Evolutionary conservation across 2,888 invertebrate species (phyloP).

Genomic region (Chrysolina americana): DNA sequence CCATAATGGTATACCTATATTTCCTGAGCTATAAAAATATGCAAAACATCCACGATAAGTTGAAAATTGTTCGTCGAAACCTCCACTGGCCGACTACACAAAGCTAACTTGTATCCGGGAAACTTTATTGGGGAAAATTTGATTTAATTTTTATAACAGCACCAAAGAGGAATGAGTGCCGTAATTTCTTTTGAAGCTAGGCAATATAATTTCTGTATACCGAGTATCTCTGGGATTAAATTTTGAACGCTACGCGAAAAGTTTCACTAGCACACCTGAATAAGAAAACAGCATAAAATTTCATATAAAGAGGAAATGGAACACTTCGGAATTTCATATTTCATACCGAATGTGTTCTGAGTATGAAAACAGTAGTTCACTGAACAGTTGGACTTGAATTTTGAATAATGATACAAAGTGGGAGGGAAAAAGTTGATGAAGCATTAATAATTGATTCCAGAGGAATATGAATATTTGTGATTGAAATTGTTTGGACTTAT

Average conservation of each 20-base stretch:
- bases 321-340: slow-evolving; percentile 45
- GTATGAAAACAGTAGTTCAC: slow-evolving; percentile 16
- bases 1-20: not conserved
- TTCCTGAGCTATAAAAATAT: slow-evolving; percentile 31
- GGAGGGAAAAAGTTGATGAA: not conserved
- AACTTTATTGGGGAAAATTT: slow-evolving; percentile 70
- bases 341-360: slow-evolving; percentile 26
- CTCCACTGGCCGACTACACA: slow-evolving; percentile 59
- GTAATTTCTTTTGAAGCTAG: slow-evolving; percentile 70
- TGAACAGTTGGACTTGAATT: not conserved
- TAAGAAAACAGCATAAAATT: slow-evolving; percentile 59
- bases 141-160: slow-evolving; percentile 70
- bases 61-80: slow-evolving; percentile 52
- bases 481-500: too few species aligned
- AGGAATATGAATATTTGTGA: too few species aligned
- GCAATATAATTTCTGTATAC: slow-evolving; percentile 69
- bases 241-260: slow-evolving; percentile 63
- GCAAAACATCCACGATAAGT: slow-evolving; percentile 39
- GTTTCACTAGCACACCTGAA: slow-evolving; percentile 62
- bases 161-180: slow-evolving; percentile 69
- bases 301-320: slow-evolving; percentile 46
- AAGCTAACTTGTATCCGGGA: slow-evolving; percentile 69
- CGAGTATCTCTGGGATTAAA: slow-evolving; percentile 65
- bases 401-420: not conserved
- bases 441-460: too few species aligned